Base-by-base conservation (phyloP, 2,113 vertebrate species). In the Amia ocellicauda region DNA sequence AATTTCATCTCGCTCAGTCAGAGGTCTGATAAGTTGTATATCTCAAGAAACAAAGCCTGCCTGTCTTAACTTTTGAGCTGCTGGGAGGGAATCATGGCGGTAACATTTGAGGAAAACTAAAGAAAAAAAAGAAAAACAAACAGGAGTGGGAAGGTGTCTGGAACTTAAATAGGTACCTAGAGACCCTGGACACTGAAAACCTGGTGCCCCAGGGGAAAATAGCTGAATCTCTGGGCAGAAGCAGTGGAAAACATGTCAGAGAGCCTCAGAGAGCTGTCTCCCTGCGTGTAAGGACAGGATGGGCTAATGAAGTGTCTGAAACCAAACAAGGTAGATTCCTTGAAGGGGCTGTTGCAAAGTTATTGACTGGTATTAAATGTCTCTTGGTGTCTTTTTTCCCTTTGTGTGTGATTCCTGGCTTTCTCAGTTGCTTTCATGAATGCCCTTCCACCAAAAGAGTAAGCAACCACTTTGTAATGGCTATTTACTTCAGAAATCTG, bases 201-300 rank as follows among this genome's bases (percentile, higher is more conserved):
- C 0, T 20, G 5, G 10, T 28, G 63, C 61, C 70, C 60, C 59
- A 28, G 17, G 65, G 43, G 22, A 7, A 40, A 66, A 52, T 36
- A 16, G 49, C 54, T 42, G 45, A 53, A 52, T 24, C 43, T 22
- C n/a, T 42, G 51, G 43, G 23, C 36, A 51, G 17, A 52, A 22
- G 55, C 55, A 24, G 24, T 62, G 2, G 51, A 74, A 72, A 73
- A 67, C 59, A 62, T 68, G 68, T 22, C 64, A 43, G 31, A 60
- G 41, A 50, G 51, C 51, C 24, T 23, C 24, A 54, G 51, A 19
- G 22, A 24, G 20, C 19, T 24, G 20, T 4, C 20, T 54, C 24
- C n/a, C 64, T 63, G 61, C 22, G 2, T 78, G 81, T 77, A 67
- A 65, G 1, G 76, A 70, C 76, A 71, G 63, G 76, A 76, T 40